Percentiles rank a stretch among this genome's conserved stretches.
These are phyloP conservation scores for Rachycentron canadum DNA, from an alignment of 2,797 vertebrate species.

Conservation along the genomic window DNA sequence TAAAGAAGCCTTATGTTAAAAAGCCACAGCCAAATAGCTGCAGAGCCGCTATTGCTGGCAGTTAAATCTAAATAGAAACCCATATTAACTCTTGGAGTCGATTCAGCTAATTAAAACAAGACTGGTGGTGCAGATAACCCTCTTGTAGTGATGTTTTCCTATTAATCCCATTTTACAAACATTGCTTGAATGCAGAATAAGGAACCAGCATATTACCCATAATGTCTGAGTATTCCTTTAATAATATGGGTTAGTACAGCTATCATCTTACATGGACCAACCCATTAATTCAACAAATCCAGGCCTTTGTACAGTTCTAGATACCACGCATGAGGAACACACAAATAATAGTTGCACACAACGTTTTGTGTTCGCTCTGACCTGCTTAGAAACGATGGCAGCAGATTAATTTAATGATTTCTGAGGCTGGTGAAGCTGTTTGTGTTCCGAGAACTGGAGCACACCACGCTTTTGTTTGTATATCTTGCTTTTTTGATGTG, in stretches of 20 bases:
- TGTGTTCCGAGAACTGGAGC: not conserved
- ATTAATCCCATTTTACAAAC: too few relatives aligned
- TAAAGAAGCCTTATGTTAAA: too few relatives aligned
- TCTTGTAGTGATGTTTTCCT: too few relatives aligned
- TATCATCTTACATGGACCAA: too few relatives aligned
- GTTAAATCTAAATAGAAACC: too few relatives aligned
- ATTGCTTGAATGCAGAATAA: too few relatives aligned
- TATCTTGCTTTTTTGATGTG: not conserved
- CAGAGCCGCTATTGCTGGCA: too few relatives aligned
- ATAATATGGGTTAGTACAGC: not conserved
- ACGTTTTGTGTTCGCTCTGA: not conserved
- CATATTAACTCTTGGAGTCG: too few relatives aligned
- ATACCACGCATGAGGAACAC: not conserved
- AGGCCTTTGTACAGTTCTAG: not conserved
- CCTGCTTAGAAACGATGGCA: not conserved
- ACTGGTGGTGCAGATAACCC: too few relatives aligned
- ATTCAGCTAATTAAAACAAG: too few relatives aligned
- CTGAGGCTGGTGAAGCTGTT: not conserved
- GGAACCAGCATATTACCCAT: too few relatives aligned
- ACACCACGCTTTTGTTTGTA: not conserved
- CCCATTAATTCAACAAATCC: not conserved
- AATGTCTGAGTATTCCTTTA: not conserved
- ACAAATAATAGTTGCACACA: not conserved
- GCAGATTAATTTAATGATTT: not conserved
- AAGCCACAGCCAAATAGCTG: too few relatives aligned